phyloP scores from a whole-genome alignment of 2,888 invertebrate genomes.

The Limnephilus rhombicus region DNA sequence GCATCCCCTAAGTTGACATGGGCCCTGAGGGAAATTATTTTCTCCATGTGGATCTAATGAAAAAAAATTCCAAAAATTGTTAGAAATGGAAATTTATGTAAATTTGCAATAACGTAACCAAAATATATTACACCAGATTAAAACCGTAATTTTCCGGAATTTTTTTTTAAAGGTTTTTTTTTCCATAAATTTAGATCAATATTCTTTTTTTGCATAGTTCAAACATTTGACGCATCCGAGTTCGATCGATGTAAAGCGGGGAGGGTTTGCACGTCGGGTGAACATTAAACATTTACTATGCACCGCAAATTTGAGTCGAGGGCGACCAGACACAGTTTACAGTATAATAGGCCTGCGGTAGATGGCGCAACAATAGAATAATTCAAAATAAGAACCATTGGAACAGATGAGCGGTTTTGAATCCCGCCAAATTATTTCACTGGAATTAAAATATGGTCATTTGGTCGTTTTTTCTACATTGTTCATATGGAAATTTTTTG shows the following conservation, averaged over 20 bases:
- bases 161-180: neutral
- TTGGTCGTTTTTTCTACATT: constrained; percentile 47
- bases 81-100: no score
- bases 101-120: no score
- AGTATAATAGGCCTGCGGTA: constrained; percentile 45
- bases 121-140: neutral
- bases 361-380: constrained; percentile 62
- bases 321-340: constrained; percentile 48
- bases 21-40: no score
- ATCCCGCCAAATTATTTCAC: constrained; percentile 62
- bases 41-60: no score
- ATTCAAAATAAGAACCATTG: constrained; percentile 62
- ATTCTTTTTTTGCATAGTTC: neutral
- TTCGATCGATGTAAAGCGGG: neutral
- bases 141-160: neutral
- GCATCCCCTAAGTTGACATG: no score
- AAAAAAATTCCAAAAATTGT: no score
- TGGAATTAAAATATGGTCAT: constrained; percentile 63
- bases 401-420: constrained; percentile 62
- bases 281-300: constrained; percentile 44
- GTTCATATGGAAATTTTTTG: constrained; percentile 48
- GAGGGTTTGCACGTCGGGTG: constrained; percentile 14
- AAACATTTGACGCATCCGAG: neutral
- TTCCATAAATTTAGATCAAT: neutral
- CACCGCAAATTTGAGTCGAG: constrained; percentile 39